These are phyloP conservation scores for Coccyzus lansbergi DNA, from an alignment of 2,797 vertebrate genomes.

Conservation along the genomic window DNA sequence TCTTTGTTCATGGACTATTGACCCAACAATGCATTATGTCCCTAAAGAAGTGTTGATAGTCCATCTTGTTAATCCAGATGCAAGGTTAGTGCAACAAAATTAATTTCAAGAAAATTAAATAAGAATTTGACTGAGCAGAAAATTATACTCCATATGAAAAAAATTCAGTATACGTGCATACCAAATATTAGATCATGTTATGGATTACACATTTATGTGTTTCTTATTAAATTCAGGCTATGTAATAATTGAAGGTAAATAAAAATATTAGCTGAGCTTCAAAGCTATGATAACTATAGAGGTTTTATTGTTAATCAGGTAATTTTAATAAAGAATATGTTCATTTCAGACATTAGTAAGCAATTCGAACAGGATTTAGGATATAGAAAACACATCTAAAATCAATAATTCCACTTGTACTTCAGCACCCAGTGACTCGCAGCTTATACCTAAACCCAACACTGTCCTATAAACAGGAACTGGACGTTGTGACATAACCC, in stretches of 20 bases:
- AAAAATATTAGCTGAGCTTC: not conserved
- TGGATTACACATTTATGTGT: not conserved
- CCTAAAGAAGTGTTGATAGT: slow-evolving; percentile 59
- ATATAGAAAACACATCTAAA: not conserved
- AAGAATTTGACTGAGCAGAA: slow-evolving; percentile 24
- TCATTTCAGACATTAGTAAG: not conserved
- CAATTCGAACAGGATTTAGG: not conserved
- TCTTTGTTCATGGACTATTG: slow-evolving; percentile 68
- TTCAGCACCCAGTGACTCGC: not conserved
- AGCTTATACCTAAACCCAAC: not conserved
- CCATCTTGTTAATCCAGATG: slow-evolving; percentile 63
- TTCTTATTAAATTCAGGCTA: not conserved
- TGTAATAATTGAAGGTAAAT: not conserved
- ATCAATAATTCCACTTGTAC: not conserved
- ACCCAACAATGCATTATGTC: slow-evolving; percentile 49
- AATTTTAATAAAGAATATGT: not conserved
- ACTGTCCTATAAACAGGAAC: not conserved
- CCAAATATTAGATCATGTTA: not conserved
- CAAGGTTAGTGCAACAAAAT: not conserved
- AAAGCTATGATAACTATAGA: not conserved
- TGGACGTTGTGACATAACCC: not conserved
- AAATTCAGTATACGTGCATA: not conserved
- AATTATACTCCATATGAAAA: slow-evolving; percentile 13
- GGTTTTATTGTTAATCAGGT: not conserved
- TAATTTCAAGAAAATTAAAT: slow-evolving; percentile 57